Base-by-base conservation (phyloP, 2,888 invertebrate species). In the Physocephala rufipes region DNA sequence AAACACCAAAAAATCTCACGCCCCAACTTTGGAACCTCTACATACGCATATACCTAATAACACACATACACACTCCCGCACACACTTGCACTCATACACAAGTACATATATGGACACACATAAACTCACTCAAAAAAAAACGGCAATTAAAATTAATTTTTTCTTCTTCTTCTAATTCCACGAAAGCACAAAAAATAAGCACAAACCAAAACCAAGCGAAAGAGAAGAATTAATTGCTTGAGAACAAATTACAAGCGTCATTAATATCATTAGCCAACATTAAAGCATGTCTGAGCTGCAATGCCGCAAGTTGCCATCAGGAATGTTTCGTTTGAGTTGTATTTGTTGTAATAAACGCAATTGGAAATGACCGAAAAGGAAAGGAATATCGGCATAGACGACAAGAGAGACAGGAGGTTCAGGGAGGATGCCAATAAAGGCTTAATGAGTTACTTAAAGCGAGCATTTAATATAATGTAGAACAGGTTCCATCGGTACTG, bases 211-310 rank as follows among this genome's bases (percentile, higher is more conserved):
- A n/a, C n/a, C n/a, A n/a, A n/a, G 36, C 53, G 36, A 53, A n/a
- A n/a, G 21, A 53, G 36, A 24, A 43, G 49, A 59, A 61, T 68
- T 68, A 68, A 68, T 68, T 68, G 51, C 68, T 19, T 30, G 36
- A 19, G 45, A 68, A 59, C 58, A 58, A 30, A 61, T 68, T 61
- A 68, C 68, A 59, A 68, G 67, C 59, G 61, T 47, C 68, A 59
- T 68, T 68, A 68, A 68, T 68, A 59, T 68, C 61, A 59, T 67
- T 19, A 58, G 67, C 36, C 59, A 55, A 55, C 61, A 28, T 58
- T 68, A 36, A 45, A 45, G 49, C 61, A 49, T 61, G 68, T 62
- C 21, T 9, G 15, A n/a, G n/a, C n/a, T n/a, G n/a, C n/a, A n/a
- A n/a, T n/a, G n/a, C n/a, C n/a, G n/a, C n/a, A n/a, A n/a, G n/a